Percentiles rank a stretch among this genome's conserved stretches.
Conservation (phyloP, 2,797 vertebrate genomes). For the Fringilla coelebs region DNA sequence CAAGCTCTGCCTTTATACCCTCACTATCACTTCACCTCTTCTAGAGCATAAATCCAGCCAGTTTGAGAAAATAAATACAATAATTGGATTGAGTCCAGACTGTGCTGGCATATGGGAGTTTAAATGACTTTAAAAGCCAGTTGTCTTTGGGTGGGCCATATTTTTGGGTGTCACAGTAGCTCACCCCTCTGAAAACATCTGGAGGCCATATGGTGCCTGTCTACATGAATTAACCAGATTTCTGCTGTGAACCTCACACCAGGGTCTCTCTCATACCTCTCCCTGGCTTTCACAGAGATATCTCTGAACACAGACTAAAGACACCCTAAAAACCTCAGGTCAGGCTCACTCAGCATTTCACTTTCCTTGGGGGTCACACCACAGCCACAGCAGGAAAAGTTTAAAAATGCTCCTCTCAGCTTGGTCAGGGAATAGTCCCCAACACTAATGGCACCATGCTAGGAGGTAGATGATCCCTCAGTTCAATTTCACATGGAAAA, state of each 20-base stretch:
- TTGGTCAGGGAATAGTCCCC: not conserved
- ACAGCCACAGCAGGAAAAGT: not conserved
- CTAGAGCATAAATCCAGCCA: not conserved
- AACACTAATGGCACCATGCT: not conserved
- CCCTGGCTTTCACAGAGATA: not conserved
- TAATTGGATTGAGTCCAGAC: not conserved
- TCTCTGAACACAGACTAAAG: not conserved
- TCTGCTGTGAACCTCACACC: not conserved
- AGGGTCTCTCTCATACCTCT: not conserved
- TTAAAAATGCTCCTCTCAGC: not conserved
- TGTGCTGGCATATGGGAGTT: not conserved
- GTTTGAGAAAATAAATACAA: not conserved
- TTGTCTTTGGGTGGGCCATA: not conserved
- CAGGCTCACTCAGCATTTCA: not conserved
- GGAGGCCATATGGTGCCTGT: not conserved
- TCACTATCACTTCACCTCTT: not conserved
- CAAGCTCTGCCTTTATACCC: not conserved
- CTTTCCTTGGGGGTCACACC: not conserved
- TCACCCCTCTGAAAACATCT: not conserved
- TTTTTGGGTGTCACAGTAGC: not conserved
- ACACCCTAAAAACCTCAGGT: not conserved
- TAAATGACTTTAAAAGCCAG: not conserved
- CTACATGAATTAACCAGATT: not conserved
- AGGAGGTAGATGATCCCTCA: not conserved
- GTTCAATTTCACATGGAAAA: not conserved